These are phyloP conservation scores for Bellardia pandia DNA, from an alignment of 2,888 invertebrate genomes.

Conservation along the genomic window DNA sequence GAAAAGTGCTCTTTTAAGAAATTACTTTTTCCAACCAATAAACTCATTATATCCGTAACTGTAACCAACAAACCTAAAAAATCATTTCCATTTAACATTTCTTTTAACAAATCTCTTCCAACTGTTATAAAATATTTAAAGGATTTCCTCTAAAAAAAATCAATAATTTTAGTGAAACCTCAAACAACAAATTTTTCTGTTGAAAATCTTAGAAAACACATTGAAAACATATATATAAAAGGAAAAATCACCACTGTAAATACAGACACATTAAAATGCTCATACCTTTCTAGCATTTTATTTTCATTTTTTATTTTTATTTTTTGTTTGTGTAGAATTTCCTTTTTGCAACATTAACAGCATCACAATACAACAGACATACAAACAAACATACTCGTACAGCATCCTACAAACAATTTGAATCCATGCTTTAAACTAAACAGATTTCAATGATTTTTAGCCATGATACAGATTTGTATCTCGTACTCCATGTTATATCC, in stretches of 20 bases:
- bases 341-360: slow-evolving; percentile 40
- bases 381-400: not conserved
- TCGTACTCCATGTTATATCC: slow-evolving; percentile 53
- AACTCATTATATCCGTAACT: no score
- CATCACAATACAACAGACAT: slow-evolving; percentile 25
- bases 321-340: not conserved
- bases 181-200: slow-evolving; percentile 19
- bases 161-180: slow-evolving; percentile 35
- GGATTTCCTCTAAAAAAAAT: slow-evolving; percentile 39
- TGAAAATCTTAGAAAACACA: slow-evolving; percentile 16
- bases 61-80: no score
- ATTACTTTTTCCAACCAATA: no score
- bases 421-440: slow-evolving; percentile 74
- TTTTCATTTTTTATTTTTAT: slow-evolving; percentile 49
- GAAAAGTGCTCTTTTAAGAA: no score
- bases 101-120: no score
- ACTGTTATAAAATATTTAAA: not conserved
- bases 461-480: slow-evolving; percentile 73
- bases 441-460: slow-evolving; percentile 74
- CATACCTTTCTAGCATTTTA: slow-evolving; percentile 61
- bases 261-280: slow-evolving; percentile 69
- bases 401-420: slow-evolving; percentile 69
- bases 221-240: not conserved
- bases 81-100: no score
- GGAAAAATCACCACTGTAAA: slow-evolving; percentile 57